These are phyloP conservation scores for Phorcus lineatus DNA, from an alignment of 2,888 invertebrate species.

Conservation along the genomic window DNA sequence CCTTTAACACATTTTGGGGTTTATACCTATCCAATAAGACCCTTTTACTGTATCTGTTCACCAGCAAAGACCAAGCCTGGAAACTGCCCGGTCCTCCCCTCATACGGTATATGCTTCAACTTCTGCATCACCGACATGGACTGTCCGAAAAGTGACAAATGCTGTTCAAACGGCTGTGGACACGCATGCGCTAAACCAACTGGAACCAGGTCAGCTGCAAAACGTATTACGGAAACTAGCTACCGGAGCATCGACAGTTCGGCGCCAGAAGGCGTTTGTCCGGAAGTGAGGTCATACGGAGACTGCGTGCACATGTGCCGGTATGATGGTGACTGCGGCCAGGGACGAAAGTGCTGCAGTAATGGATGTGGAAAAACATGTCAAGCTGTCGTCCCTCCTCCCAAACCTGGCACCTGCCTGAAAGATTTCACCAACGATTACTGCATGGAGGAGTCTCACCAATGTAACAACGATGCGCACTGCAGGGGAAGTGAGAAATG, in stretches of 20 bases:
- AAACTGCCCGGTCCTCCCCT: background rate
- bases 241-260: background rate
- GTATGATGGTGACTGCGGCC: background rate
- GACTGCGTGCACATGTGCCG: background rate
- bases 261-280: background rate
- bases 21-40: no score
- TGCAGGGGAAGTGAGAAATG: background rate
- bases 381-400: background rate
- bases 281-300: background rate
- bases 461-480: background rate
- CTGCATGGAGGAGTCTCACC: background rate
- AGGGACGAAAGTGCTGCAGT: background rate
- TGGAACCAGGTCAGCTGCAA: background rate
- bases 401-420: background rate
- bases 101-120: background rate
- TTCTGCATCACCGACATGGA: background rate
- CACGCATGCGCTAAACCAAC: background rate
- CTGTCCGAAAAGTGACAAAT: background rate
- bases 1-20: no score
- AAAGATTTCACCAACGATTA: background rate
- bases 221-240: no score
- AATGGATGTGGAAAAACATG: background rate
- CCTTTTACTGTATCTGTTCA: no score
- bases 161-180: background rate
- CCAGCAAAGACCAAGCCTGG: background rate